A percentile compares a stretch with the other conserved stretches of the same genome.
phyloP scores from a whole-genome alignment of 2,888 invertebrate species.

The Thera obeliscata region DNA sequence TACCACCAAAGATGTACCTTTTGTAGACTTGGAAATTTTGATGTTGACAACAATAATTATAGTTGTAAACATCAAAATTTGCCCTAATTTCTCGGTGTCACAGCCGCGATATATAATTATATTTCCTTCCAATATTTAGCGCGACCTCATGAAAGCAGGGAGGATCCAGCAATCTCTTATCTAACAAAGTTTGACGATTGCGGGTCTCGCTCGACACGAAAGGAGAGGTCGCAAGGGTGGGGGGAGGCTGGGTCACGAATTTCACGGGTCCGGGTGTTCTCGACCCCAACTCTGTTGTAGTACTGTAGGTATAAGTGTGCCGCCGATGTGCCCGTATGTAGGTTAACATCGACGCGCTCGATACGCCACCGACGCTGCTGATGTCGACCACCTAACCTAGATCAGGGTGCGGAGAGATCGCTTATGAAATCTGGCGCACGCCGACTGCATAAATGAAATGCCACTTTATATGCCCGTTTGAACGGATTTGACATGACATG shows the following conservation, averaged over 20 bases:
- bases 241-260: constrained; percentile 72
- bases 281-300: constrained; percentile 72
- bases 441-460: constrained; percentile 76
- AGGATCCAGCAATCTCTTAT: constrained; percentile 57
- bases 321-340: constrained; percentile 70
- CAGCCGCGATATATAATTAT: constrained; percentile 28
- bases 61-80: constrained; percentile 10
- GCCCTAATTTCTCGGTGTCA: constrained; percentile 23
- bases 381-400: constrained; percentile 83
- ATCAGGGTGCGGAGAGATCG: constrained; percentile 84
- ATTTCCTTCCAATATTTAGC: constrained; percentile 35
- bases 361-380: constrained; percentile 77
- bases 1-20: too few relatives aligned
- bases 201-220: constrained; percentile 50
- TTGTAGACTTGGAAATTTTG: too few relatives aligned
- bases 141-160: constrained; percentile 47
- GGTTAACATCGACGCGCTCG: constrained; percentile 83
- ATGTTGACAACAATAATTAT: not conserved
- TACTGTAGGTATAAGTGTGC: constrained; percentile 58
- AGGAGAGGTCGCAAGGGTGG: constrained; percentile 58
- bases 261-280: constrained; percentile 74
- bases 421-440: constrained; percentile 84
- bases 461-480: constrained; percentile 66
- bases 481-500: constrained; percentile 53
- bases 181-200: constrained; percentile 59